These are phyloP conservation scores for Sorex araneus DNA, from an alignment of 2,113 vertebrate genomes.

Conservation along the genomic window DNA sequence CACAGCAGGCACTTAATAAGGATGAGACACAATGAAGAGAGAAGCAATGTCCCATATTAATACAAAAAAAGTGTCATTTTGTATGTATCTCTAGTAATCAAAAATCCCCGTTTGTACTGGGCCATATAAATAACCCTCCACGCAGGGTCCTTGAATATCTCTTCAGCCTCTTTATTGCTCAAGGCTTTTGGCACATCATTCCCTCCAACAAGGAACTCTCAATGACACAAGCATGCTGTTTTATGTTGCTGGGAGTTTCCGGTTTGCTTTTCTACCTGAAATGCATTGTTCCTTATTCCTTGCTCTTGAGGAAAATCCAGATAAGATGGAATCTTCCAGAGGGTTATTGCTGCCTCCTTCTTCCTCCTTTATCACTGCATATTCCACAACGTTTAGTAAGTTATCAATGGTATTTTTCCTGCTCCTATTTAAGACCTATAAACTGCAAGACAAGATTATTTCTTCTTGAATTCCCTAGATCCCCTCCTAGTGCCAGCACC, in stretches of 20 bases:
- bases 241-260: neutral
- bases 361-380: neutral
- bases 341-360: neutral
- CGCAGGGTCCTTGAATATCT: neutral
- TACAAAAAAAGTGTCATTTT: neutral
- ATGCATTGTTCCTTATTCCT: neutral
- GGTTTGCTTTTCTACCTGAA: neutral
- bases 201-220: neutral
- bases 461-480: slow-evolving; percentile 57
- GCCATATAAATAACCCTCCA: neutral
- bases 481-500: neutral
- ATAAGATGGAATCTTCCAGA: slow-evolving; percentile 26
- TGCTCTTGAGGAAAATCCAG: slow-evolving; percentile 37
- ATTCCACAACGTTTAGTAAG: slow-evolving; percentile 45
- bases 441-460: slow-evolving; percentile 60
- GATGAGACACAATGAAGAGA: neutral
- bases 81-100: neutral
- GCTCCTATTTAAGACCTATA: slow-evolving; percentile 43
- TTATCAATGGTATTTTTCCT: slow-evolving; percentile 50
- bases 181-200: neutral
- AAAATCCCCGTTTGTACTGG: neutral
- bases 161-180: neutral
- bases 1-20: neutral
- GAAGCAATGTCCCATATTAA: neutral
- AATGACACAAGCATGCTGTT: neutral